phyloP scores from a whole-genome alignment of 2,113 vertebrate genomes.

The Todiramphus chloris region DNA sequence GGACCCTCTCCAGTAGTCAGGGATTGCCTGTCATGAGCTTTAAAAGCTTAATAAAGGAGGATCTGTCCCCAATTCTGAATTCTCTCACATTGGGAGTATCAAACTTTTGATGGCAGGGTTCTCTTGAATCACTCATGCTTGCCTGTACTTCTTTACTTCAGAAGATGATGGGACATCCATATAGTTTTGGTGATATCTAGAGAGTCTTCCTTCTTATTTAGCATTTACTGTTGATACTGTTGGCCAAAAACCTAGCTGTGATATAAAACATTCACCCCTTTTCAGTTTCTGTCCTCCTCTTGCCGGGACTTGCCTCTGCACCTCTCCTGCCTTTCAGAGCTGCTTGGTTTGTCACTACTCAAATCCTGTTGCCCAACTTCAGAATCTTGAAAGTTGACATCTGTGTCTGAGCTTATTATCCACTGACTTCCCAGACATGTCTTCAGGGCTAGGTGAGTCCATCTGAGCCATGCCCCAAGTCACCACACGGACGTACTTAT shows the following conservation, averaged over 20 bases:
- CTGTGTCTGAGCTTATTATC: neutral
- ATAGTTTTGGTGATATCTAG: neutral
- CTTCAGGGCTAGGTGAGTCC: neutral
- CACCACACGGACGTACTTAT: fast-evolving
- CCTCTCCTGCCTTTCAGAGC: neutral
- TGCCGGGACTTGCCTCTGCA: neutral
- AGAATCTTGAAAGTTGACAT: neutral
- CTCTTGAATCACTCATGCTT: neutral
- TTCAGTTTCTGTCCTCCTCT: neutral
- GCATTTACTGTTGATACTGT: neutral
- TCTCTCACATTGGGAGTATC: neutral
- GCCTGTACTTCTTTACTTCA: neutral
- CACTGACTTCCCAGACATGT: neutral
- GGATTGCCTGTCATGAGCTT: neutral
- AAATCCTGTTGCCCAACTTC: neutral
- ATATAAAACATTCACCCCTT: neutral
- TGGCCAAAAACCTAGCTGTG: neutral
- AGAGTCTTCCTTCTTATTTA: neutral
- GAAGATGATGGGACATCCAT: neutral
- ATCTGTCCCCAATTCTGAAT: neutral
- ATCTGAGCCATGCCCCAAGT: neutral
- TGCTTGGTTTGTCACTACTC: neutral
- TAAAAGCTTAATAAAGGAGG: neutral
- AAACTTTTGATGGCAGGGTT: neutral
- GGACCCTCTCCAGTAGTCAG: neutral